phyloP scores from a whole-genome alignment of 1,140 invertebrate genomes.

The Mesaphorura yosii region DNA sequence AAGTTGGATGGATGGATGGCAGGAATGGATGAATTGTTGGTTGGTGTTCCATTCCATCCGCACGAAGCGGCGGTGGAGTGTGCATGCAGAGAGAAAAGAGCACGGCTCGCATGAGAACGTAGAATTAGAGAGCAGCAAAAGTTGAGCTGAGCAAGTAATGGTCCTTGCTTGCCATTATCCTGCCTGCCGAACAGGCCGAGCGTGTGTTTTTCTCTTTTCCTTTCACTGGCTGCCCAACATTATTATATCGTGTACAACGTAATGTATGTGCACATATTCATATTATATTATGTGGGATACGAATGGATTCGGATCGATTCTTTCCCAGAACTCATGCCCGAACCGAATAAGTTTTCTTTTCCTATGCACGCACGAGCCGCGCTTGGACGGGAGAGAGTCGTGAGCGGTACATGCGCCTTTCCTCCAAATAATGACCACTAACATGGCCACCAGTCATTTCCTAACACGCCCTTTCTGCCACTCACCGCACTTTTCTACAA shows the following conservation, averaged over 20 bases:
- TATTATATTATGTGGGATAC: no score
- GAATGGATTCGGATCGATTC: constrained; percentile 27
- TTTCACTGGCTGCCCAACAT: neutral
- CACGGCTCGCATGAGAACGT: no score
- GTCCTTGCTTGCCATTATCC: no score
- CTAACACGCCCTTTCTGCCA: constrained; percentile 32
- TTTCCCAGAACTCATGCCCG: constrained; percentile 9
- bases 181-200: no score
- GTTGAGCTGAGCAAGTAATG: no score
- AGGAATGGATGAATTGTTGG: neutral
- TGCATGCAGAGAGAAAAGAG: no score
- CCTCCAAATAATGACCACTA: constrained; percentile 32
- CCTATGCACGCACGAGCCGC: neutral
- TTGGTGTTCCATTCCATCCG: neutral
- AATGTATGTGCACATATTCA: no score
- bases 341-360: neutral
- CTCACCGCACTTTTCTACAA: constrained; percentile 9
- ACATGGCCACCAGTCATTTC: constrained; percentile 33
- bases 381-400: constrained; percentile 10
- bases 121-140: no score
- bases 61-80: no score
- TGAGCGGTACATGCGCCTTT: constrained; percentile 29
- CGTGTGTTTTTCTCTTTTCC: neutral
- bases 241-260: no score
- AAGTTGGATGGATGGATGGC: neutral